phyloP scores from a whole-genome alignment of 2,888 invertebrate genomes.

The Caenorhabditis sp. region DNA sequence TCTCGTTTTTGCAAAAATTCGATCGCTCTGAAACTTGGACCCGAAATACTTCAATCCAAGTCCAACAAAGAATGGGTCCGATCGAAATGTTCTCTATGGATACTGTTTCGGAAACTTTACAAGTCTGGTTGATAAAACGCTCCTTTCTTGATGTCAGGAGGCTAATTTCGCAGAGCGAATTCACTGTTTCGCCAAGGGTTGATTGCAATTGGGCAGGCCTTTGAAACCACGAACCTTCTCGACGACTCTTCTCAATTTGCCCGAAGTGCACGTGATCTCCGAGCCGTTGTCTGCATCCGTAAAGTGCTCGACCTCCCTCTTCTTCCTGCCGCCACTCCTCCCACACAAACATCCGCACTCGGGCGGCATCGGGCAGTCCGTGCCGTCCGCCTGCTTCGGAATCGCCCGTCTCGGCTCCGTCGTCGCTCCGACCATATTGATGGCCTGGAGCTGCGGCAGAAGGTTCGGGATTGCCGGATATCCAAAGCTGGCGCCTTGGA shows the following conservation, averaged over 20 bases:
- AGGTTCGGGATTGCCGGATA: constrained; percentile 38
- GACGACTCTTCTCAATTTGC: constrained; percentile 33
- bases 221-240: constrained; percentile 22
- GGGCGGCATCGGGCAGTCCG: constrained; percentile 47
- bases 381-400: constrained; percentile 48
- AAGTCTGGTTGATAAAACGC: too few species aligned
- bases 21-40: too few species aligned
- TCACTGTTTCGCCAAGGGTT: too few species aligned
- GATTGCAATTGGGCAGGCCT: too few species aligned
- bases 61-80: too few species aligned
- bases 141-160: too few species aligned
- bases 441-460: constrained; percentile 28
- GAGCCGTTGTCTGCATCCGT: constrained; percentile 15
- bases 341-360: constrained; percentile 50
- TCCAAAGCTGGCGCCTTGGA: constrained; percentile 23
- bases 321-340: constrained; percentile 38
- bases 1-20: too few species aligned
- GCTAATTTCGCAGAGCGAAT: too few species aligned
- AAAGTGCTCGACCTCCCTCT: constrained; percentile 24
- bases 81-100: too few species aligned
- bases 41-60: too few species aligned
- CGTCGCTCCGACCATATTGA: constrained; percentile 35
- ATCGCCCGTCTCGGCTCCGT: constrained; percentile 29
- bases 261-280: constrained; percentile 37
- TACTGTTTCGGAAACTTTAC: too few species aligned